These are phyloP conservation scores for Vireo griseus DNA, from an alignment of 2,797 vertebrate genomes.

Conservation along the genomic window DNA sequence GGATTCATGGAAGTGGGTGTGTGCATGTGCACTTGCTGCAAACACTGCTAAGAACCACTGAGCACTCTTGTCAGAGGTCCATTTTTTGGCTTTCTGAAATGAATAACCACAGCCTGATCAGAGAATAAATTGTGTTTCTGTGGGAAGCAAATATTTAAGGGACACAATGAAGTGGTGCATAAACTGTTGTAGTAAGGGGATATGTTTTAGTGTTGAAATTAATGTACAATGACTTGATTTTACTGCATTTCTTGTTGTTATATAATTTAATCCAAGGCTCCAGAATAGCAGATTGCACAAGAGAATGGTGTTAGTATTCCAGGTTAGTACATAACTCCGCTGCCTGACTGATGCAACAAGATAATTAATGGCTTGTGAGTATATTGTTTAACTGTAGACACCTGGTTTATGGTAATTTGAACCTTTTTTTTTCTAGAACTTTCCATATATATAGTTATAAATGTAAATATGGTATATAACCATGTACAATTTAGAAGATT, in stretches of 20 bases:
- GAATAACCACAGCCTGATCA: neutral
- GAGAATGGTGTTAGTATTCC: neutral
- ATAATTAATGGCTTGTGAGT: neutral
- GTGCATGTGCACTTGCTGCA: neutral
- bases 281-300: neutral
- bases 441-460: slow-evolving; percentile 24
- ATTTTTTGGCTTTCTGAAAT: neutral
- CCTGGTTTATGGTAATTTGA: neutral
- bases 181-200: neutral
- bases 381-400: neutral
- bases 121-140: neutral
- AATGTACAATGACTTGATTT: neutral
- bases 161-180: neutral
- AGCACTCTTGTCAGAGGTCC: neutral
- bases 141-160: neutral
- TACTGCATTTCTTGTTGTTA: neutral
- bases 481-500: neutral
- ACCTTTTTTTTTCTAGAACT: neutral
- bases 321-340: neutral
- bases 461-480: slow-evolving; percentile 59
- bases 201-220: neutral
- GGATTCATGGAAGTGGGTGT: neutral
- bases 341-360: neutral
- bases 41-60: neutral
- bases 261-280: neutral